Base-by-base conservation (phyloP, 2,113 vertebrate genomes). In the Dasypus novemcinctus region DNA sequence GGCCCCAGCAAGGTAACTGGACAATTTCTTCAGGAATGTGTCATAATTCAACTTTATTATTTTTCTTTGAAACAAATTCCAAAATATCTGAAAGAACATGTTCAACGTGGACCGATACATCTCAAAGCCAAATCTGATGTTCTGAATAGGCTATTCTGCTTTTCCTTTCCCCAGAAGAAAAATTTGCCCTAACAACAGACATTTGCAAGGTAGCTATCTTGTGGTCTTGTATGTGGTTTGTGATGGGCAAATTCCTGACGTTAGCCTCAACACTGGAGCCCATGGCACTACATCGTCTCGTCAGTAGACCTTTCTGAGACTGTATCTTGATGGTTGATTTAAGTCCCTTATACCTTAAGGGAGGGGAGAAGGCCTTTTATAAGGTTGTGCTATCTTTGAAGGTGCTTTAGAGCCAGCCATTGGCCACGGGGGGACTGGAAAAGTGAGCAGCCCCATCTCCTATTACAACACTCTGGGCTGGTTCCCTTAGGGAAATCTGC, bases 31-130 rank as follows among this genome's bases (percentile, higher is more conserved):
- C 33, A 76, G 49, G 12, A 63, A 52, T 46, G 52, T 41, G 93
- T 85, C 81, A 41, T 61, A 29, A 96, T 36, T 71, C 72, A 72
- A 38, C 59, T 90, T 78, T 36, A 79, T 76, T 41, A 49, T 90
- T 94, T 68, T 79, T 64, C 83, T 92, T 27, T 66, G 64, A 91
- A 72, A 80, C 46, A 21, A 69, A 61, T 72, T 93, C 81, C 90
- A 90, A 90, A 91, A 72, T 93, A 84, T 54, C 92, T 93, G 61
- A 94, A 63, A 80, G 87, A 63, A 46, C 54, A 7, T 25, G 25
- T 89, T 57, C 80, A 66, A 31, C 21, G 12, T 29, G 85, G 86
- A 69, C 81, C 90, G 81, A 43, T 84, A n/a, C 21, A 63, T 76
- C 61, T 80, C 83, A 81, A 18, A 90, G 84, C 74, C 87, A 90